Conservation (phyloP, 2,888 invertebrate genomes). For the Platycheirus rosarum region DNA sequence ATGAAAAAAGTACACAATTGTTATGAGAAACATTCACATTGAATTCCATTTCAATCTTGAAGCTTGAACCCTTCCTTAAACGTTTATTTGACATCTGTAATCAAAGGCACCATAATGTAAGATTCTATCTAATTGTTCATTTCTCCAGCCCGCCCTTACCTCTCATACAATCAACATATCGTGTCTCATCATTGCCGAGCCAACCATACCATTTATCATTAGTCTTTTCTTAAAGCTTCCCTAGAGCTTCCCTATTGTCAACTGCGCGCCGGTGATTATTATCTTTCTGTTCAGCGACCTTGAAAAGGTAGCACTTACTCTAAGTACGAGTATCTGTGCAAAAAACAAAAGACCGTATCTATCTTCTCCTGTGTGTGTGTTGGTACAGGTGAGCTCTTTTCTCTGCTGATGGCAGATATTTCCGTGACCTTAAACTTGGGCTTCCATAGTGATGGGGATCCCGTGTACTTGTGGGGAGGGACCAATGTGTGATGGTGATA, state of each 20-base stretch:
- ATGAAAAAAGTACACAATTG: neutral
- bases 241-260: neutral
- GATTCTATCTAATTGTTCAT: neutral
- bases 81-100: neutral
- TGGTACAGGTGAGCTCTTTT: neutral
- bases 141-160: neutral
- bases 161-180: neutral
- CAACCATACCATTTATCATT: neutral
- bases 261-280: conserved; percentile 23
- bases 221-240: neutral
- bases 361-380: neutral
- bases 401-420: neutral
- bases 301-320: conserved; percentile 32
- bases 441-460: neutral
- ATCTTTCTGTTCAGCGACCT: conserved; percentile 45
- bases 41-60: neutral
- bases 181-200: neutral
- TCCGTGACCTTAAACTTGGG: conserved; percentile 3
- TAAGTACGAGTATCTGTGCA: conserved; percentile 6
- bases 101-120: neutral
- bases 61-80: neutral
- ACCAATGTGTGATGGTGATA: neutral
- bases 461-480: neutral
- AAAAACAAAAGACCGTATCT: conserved; percentile 22
- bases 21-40: neutral